A percentile compares a stretch with the other conserved stretches of the same genome.
Conservation (phyloP, 1,140 invertebrate genomes). For the Drosophila cardini region DNA sequence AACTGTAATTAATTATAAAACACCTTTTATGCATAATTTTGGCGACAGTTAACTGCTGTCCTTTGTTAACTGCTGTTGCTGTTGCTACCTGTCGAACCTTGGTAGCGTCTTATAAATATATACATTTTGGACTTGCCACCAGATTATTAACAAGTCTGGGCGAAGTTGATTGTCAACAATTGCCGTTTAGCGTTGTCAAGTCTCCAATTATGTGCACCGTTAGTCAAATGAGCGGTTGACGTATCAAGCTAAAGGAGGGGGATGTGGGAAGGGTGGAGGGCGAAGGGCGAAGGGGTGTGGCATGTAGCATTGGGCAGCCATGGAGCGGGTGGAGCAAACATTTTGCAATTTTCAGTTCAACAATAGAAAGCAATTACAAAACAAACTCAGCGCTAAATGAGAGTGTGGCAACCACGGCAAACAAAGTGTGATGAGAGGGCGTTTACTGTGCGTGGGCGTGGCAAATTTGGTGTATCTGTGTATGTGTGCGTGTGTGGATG, state of each 20-base stretch:
- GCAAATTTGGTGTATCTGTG: background rate
- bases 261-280: background rate
- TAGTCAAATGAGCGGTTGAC: constrained; percentile 60
- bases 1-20: constrained; percentile 73
- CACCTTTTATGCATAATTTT: constrained; percentile 70
- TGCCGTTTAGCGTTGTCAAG: constrained; percentile 73
- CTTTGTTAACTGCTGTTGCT: background rate
- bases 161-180: constrained; percentile 62
- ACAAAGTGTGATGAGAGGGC: constrained; percentile 62
- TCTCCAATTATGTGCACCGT: constrained; percentile 75
- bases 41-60: constrained; percentile 25
- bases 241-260: too few species aligned
- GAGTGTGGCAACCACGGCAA: constrained; percentile 75
- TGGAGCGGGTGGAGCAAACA: constrained; percentile 59
- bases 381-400: constrained; percentile 78
- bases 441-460: constrained; percentile 1
- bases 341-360: constrained; percentile 80
- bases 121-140: constrained; percentile 32
- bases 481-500: background rate
- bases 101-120: constrained; percentile 56
- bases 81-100: constrained; percentile 24
- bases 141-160: constrained; percentile 52
- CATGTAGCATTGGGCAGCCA: too few species aligned
- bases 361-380: constrained; percentile 82
- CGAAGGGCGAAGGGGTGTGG: background rate